A percentile compares a stretch with the other conserved stretches of the same genome.
phyloP scores from a whole-genome alignment of 2,113 vertebrate species.

The Balaeniceps rex region DNA sequence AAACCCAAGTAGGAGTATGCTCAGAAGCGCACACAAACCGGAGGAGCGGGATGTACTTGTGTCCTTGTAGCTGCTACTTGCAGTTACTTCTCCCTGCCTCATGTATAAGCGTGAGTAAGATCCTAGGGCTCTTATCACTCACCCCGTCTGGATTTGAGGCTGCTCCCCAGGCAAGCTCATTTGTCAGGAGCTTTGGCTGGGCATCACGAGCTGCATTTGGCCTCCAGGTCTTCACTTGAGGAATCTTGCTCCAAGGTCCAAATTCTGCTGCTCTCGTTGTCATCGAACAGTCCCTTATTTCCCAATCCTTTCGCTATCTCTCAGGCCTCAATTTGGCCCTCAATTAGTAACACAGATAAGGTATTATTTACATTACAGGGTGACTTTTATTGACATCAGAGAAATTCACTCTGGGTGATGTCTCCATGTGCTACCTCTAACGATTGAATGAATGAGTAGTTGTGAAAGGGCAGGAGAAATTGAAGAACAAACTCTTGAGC shows the following conservation, averaged over 20 bases:
- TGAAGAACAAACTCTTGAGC: neutral
- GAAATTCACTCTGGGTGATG: neutral
- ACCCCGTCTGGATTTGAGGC: neutral
- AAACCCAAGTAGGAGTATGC: neutral
- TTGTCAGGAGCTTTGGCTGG: neutral
- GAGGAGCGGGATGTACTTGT: neutral
- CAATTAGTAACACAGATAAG: neutral
- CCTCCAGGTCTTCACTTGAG: conserved; percentile 4
- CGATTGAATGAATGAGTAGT: neutral
- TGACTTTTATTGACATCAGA: neutral
- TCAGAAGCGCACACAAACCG: neutral
- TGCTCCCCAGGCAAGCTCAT: neutral
- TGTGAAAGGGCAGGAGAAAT: neutral
- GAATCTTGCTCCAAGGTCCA: conserved; percentile 24
- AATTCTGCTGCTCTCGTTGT: neutral
- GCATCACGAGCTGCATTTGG: neutral
- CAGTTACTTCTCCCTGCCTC: neutral
- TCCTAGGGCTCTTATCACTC: neutral
- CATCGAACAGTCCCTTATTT: neutral
- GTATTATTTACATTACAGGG: neutral
- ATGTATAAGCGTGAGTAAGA: neutral
- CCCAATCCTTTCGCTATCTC: neutral
- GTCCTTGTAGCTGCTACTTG: neutral
- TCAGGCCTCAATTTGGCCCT: neutral
- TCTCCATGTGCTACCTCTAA: neutral